Conservation (phyloP, 2,888 invertebrate genomes). For the Drosophila conformis region DNA sequence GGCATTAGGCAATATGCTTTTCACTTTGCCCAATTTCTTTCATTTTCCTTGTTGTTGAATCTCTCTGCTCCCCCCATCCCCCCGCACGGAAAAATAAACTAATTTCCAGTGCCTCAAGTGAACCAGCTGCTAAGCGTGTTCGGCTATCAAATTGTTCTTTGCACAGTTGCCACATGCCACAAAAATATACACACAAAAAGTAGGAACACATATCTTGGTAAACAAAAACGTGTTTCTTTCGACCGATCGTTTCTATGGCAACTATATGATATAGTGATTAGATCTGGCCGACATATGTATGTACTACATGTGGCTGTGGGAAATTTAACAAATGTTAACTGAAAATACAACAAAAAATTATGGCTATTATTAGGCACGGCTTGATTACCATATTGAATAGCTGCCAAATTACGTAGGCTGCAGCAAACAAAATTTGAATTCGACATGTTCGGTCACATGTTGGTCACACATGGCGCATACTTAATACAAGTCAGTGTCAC, state of each 20-base stretch:
- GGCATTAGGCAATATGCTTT: conserved; percentile 72
- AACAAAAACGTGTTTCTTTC: not conserved
- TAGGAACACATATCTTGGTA: not conserved
- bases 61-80: not conserved
- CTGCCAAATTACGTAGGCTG: not conserved
- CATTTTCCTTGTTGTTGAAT: conserved; percentile 36
- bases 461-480: conserved; percentile 54
- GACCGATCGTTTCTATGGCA: not conserved
- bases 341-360: not conserved
- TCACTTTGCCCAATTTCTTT: conserved; percentile 29
- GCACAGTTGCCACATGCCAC: conserved; percentile 38
- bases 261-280: not conserved
- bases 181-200: not conserved
- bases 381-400: not conserved
- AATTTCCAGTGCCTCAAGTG: conserved; percentile 41
- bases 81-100: conserved; percentile 46
- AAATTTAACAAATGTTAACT: not conserved
- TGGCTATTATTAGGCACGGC: not conserved
- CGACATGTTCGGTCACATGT: conserved; percentile 28
- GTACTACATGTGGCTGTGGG: too few relatives aligned
- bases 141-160: conserved; percentile 42
- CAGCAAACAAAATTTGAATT: not conserved
- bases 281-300: not conserved
- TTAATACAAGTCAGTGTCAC: conserved; percentile 62
- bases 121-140: conserved; percentile 50